Percentiles rank a stretch among this genome's conserved stretches.
phyloP scores from a whole-genome alignment of 1,140 invertebrate species.

The Drosophila ananassae region DNA sequence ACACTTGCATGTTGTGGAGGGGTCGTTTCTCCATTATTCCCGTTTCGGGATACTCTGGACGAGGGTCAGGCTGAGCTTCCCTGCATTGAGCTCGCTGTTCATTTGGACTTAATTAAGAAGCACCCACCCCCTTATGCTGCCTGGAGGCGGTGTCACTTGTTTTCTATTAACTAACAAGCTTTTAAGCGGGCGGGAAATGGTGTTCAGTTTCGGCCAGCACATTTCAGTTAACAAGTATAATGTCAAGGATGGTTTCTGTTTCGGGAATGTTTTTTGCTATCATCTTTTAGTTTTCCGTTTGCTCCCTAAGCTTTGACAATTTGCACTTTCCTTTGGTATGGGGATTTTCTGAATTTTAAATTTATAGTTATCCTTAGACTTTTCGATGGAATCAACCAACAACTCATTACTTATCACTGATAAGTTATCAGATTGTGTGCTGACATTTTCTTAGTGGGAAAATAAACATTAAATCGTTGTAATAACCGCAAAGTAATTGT shows the following conservation, averaged over 20 bases:
- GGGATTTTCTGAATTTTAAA: not conserved
- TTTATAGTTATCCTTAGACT: too few relatives aligned
- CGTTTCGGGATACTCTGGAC: slow-evolving; percentile 1
- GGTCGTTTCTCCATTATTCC: not conserved
- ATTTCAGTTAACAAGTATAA: slow-evolving; percentile 5
- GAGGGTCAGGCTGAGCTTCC: slow-evolving; percentile 26
- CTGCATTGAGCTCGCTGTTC: slow-evolving; percentile 41
- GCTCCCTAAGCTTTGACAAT: not conserved
- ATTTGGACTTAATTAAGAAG: slow-evolving; percentile 66
- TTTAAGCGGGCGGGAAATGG: slow-evolving; percentile 32
- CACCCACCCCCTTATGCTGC: slow-evolving; percentile 8
- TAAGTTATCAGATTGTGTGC: not conserved
- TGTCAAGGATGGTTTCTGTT: not conserved
- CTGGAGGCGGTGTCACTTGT: slow-evolving; percentile 38
- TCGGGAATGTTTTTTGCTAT: not conserved
- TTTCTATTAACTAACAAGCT: slow-evolving; percentile 69
- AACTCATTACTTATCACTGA: not conserved
- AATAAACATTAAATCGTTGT: slow-evolving; percentile 9
- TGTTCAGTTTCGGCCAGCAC: slow-evolving; percentile 14
- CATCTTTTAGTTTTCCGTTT: not conserved
- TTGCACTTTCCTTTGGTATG: not conserved
- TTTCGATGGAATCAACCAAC: too few relatives aligned
- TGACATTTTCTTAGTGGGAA: not conserved
- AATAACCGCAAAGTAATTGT: slow-evolving; percentile 26
- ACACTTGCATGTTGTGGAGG: slow-evolving; percentile 51